Evolutionary conservation across 2,888 invertebrate genomes (phyloP).

Genomic region (Schizotus pectinicornis): DNA sequence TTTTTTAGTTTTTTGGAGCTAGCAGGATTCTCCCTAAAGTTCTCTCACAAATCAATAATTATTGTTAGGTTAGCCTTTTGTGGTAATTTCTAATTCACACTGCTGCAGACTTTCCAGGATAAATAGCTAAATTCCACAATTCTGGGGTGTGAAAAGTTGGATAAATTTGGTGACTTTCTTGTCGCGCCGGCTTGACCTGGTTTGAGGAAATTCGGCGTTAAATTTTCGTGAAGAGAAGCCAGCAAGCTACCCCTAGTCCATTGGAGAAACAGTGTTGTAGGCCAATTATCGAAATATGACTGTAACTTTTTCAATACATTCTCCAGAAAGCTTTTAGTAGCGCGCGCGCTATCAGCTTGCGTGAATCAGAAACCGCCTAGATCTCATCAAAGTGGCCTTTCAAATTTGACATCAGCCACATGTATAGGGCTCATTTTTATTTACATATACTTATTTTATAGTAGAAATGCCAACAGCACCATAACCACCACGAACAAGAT

Average conservation of each 20-base stretch:
- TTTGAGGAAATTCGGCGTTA: too few species aligned
- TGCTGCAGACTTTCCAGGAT: too few species aligned
- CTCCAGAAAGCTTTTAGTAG: slow-evolving; percentile 57
- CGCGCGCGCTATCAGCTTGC: slow-evolving; percentile 52
- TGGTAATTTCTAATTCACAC: too few species aligned
- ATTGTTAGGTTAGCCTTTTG: too few species aligned
- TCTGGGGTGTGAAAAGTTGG: too few species aligned
- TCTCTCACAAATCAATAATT: too few species aligned
- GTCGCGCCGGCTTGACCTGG: too few species aligned
- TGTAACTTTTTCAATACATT: slow-evolving; percentile 43
- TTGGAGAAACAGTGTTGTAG: slow-evolving; percentile 4
- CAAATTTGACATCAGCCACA: slow-evolving; percentile 58
- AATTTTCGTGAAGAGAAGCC: not conserved
- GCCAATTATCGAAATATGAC: slow-evolving; percentile 23
- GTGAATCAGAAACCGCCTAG: slow-evolving; percentile 55
- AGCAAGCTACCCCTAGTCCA: not conserved
- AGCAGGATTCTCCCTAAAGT: too few species aligned
- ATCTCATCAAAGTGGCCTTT: slow-evolving; percentile 59
- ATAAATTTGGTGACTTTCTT: too few species aligned
- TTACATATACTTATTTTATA: slow-evolving; percentile 42
- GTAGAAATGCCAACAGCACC: slow-evolving; percentile 10
- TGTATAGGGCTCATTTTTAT: slow-evolving; percentile 55
- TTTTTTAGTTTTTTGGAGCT: too few species aligned
- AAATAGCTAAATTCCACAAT: too few species aligned
- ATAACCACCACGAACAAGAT: slow-evolving; percentile 1